Evolutionary conservation across 1,140 invertebrate species (phyloP).

Genomic region (Leptopilina boulardi): DNA sequence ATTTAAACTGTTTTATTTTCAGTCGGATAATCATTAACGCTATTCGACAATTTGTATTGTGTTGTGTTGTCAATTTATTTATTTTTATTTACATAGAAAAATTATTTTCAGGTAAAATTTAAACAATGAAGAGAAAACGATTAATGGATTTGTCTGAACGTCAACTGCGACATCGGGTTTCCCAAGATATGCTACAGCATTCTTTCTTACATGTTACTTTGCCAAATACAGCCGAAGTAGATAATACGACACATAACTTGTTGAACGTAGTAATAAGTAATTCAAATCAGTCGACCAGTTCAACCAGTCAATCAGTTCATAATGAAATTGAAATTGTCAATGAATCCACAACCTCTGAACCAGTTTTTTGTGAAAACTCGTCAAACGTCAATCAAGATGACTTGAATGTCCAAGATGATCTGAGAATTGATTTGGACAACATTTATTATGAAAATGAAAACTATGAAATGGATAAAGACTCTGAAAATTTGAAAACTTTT

Average conservation of each 20-base stretch:
- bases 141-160: neutral
- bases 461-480: neutral
- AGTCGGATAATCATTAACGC: too few relatives aligned
- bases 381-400: neutral
- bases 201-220: too few relatives aligned
- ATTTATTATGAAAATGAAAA: neutral
- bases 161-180: neutral
- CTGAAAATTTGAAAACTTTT: neutral
- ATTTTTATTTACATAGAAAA: neutral
- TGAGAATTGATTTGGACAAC: neutral
- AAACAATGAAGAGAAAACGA: neutral
- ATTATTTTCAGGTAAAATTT: neutral
- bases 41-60: too few relatives aligned
- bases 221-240: neutral
- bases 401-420: too few relatives aligned
- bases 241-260: too few relatives aligned
- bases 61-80: too few relatives aligned
- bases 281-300: too few relatives aligned
- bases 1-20: too few relatives aligned
- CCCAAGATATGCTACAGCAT: neutral
- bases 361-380: neutral
- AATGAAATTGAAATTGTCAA: too few relatives aligned
- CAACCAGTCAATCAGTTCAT: too few relatives aligned
- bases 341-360: too few relatives aligned
- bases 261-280: too few relatives aligned